Base-by-base conservation (phyloP, 2,113 vertebrate species). In the Coreoperca whiteheadi region DNA sequence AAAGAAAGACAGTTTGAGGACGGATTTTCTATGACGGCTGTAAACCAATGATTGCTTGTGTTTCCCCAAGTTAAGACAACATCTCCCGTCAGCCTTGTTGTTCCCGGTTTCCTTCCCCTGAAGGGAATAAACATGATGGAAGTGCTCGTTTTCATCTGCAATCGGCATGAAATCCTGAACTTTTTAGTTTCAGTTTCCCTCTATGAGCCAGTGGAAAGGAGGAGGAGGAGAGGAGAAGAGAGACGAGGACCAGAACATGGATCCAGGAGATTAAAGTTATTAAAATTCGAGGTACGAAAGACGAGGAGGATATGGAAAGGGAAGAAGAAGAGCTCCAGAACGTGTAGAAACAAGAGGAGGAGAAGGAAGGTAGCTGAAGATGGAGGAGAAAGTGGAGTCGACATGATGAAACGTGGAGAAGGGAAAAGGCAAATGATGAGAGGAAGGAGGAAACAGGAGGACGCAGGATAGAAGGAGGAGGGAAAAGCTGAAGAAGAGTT, bases 81-180 rank as follows among this genome's bases (percentile, higher is more conserved):
- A 66, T 75, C 74, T 84, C 68, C 53, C 65, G 82, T 60, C 71
- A 77, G 46, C 51, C 65, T n/a, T 59, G 5, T 3, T 63, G n/a
- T 34, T 69, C 39, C 43, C 34, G 43, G 51, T 48, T 69, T 20
- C 8, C 1, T 50, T 56, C 43, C 21, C 51, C 4, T 70, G 53
- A 28, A 67, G 39, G 57, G 23, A 18, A 66, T 18, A 69, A 68
- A 64, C 28, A 18, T 32, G 15, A 12, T 16, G 12, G 16, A 48
- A 9, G 46, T 34, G 12, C 30, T 28, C 4, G 34, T 23, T 43
- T 63, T 51, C 1, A 77, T 74, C 61, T 56, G 54, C 1, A 4
- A 48, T 43, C 11, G 41, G 15, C 46, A 48, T 21, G 3, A 73
- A 56, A 66, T 57, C 12, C 23, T 9, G 32, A 50, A 66, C 20